Evolutionary conservation across 30 jellyfish, hydroid and myxozoan species (phyloP), one percentile per base, ranked within the genome.

Genomic region (Hydractinia symbiolongicarpus): DNA sequence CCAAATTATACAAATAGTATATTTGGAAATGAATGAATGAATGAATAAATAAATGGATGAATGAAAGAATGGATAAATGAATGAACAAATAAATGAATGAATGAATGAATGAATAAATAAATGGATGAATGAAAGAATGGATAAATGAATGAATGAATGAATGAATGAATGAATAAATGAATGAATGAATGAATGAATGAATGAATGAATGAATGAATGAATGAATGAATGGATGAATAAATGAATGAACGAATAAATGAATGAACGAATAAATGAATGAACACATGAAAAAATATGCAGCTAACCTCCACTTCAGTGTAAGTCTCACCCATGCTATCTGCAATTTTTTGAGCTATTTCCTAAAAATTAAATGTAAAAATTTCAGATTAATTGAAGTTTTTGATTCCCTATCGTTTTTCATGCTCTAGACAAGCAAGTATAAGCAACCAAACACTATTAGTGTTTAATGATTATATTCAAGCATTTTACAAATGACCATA

Each of bases 311-410:
- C 40, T 64, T 64, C 52, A 64, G 74, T n/a, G 17, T 64, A n/a
- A 9, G 40, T 67, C 21, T 58, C 68, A 50, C 16, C 61, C 61
- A 74, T 55, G 66, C 61, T 30, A 9, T 17, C 69, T 6, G 83
- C 83, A 66, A 74, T 74, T 55, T 74, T 74, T 10, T 74, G 51
- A 11, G 83, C 83, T 55, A 74, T 5, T 49, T 51, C 66, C 83
- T 74, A 10, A 5, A 74, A 30, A n/a, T 10, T 58, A n/a, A 51
- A 64, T 6, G 4, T 7, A 64, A 0, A 64, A 64, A 64, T 64
- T n/a, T 6, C 4, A 64, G 16, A 7, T n/a, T 6, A 51, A 6
- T 2, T 30, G 44, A 30, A 30, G 44, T 30, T 30, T 30, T 30
- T 30, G 44, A 30, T 30, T 30, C 2, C 2, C 44, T 30, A 30